Percentiles rank a stretch among this genome's conserved stretches.
Conservation (phyloP, 2,888 invertebrate species). For the Andrena trimmerana region DNA sequence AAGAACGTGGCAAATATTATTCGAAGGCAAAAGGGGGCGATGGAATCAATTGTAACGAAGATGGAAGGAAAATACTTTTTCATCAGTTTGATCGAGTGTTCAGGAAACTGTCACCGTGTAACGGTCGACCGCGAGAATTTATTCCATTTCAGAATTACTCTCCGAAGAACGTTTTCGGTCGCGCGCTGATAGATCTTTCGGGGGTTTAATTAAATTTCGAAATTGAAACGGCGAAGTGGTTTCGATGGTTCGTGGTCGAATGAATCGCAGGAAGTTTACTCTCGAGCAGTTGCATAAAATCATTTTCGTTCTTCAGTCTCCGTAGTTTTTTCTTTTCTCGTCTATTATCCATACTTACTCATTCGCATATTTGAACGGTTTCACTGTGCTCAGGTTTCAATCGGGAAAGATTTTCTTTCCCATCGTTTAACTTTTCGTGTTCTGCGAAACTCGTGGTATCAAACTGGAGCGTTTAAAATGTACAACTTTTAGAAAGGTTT, state of each 20-base stretch:
- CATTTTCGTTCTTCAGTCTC: neutral
- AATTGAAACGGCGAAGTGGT: conserved; percentile 14
- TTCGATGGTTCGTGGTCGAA: neutral
- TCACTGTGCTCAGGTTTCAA: neutral
- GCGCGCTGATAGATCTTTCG: conserved; percentile 18
- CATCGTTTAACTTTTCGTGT: too few relatives aligned
- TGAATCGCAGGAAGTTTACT: conserved; percentile 6
- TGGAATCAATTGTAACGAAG: neutral
- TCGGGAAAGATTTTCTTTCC: neutral
- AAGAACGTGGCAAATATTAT: neutral
- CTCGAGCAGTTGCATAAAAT: conserved; percentile 3
- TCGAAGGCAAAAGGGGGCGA: neutral
- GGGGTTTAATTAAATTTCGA: conserved; percentile 35
- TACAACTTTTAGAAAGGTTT: too few relatives aligned
- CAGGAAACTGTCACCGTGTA: neutral
- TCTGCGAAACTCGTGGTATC: neutral
- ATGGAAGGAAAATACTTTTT: neutral
- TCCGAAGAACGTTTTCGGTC: conserved; percentile 7
- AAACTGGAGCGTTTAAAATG: neutral
- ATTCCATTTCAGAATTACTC: conserved; percentile 21
- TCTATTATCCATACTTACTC: neutral
- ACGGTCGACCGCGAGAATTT: conserved; percentile 9
- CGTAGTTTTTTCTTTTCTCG: neutral
- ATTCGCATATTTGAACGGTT: neutral
- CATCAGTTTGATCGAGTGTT: neutral